Conservation (phyloP, 2,113 vertebrate species). For the Oryzias curvinotus region DNA sequence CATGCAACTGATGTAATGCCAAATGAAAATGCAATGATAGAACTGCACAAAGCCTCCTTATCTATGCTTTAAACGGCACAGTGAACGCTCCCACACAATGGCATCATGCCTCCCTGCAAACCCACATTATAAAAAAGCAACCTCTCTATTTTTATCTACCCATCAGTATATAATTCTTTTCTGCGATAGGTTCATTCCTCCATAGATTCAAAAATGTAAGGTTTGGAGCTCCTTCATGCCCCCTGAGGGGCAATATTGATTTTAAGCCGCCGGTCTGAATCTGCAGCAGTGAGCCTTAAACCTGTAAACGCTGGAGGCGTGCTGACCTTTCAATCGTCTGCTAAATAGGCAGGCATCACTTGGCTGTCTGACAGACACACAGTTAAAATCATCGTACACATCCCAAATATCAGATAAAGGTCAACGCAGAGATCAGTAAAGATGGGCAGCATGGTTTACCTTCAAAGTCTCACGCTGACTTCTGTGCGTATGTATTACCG, state of each 20-base stretch:
- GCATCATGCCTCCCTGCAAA: conserved; percentile 11
- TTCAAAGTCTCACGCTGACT: conserved; percentile 14
- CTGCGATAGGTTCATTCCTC: conserved; percentile 4
- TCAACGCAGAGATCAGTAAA: conserved; percentile 33
- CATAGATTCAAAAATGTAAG: conserved; percentile 16
- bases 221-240: conserved; percentile 15
- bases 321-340: conserved; percentile 62
- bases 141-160: conserved; percentile 16
- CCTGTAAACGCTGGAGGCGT: conserved; percentile 35
- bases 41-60: conserved; percentile 25
- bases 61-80: conserved; percentile 17
- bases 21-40: conserved; percentile 31
- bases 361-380: conserved; percentile 36
- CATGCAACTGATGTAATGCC: conserved; percentile 37
- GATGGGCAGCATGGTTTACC: conserved; percentile 15
- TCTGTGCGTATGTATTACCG: not conserved
- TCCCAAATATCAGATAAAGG: conserved; percentile 64
- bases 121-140: conserved; percentile 7
- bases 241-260: conserved; percentile 65
- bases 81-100: conserved; percentile 28
- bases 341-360: conserved; percentile 63
- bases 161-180: conserved; percentile 4
- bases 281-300: conserved; percentile 44
- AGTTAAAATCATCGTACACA: conserved; percentile 42
- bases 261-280: conserved; percentile 54